Evolutionary conservation across 2,797 vertebrate species (phyloP), one percentile per base, ranked within the genome.

Genomic region (Eulemur albifrons): DNA sequence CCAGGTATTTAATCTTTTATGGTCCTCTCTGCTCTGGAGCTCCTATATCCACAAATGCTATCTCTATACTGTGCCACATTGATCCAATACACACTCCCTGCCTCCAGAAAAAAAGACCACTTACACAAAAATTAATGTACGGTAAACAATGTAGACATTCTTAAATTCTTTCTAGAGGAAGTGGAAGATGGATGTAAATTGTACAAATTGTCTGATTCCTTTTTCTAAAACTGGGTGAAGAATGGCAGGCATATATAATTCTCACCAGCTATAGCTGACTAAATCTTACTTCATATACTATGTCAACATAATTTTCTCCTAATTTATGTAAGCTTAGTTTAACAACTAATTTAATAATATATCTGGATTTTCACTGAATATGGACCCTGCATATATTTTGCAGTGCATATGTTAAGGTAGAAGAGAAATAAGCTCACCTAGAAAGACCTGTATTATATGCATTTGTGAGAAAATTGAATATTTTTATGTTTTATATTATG

Each of bases 381-480:
- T 67, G 35, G n/a, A 54, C 54, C 20, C 35, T 73, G 0, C 38
- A 6, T 67, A 7, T 32, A n/a, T 90, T 82, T 90, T 90, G 3
- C 32, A 87, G 43, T 61, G 10, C 40, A 18, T 83, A 21, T 83
- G 23, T 91, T 93, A 73, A 65, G 30, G 10, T 90, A 17, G 27
- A 40, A 67, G 27, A 83, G 35, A 73, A 82, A 93, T 76, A 80
- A 91, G 21, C 67, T 85, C 30, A 18, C 54, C n/a, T 87, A 77
- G n/a, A 93, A 94, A 88, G 43, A 86, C 35, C 32, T 48, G 21
- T 7, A 30, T n/a, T 80, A 11, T 48, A 48, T 75, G 18, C 67
- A 85, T 69, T 91, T 97, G 27, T 54, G 27, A 89, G 85, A 93
- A 93, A 93, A 90, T 73, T 32, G 65, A 76, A 63, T 69, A 61